Base-by-base conservation (phyloP, 2,888 invertebrate genomes). In the Pegoplata infirma region DNA sequence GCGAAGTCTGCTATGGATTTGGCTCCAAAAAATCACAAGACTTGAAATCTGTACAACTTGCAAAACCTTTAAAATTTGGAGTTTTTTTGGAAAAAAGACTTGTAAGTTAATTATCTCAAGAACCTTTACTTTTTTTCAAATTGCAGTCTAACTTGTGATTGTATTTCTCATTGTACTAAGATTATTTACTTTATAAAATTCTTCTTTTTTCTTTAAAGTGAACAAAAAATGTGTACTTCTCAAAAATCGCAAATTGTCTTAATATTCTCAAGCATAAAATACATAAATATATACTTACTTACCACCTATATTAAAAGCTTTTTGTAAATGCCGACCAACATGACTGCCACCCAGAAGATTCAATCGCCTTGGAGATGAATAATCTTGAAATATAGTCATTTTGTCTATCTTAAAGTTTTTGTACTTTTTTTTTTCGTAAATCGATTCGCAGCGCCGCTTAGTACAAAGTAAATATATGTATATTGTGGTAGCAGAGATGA, bases 301-400 rank as follows among this genome's bases (percentile, higher is more conserved):
- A 51, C 63, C 63, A 58, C 28, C 68, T 56, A 7, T 56, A 76
- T 63, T 49, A 49, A 75, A 63, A 76, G 68, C 75, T 76, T 76
- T 76, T 76, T 63, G 61, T 28, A 49, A 76, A 76, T 19, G 68
- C 75, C 75, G 75, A 69, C 75, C 75, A 68, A 69, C 75, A 76
- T 55, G 55, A 58, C 44, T 51, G 68, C 75, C 75, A 76, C 75
- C 75, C 75, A 76, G 75, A 76, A 76, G 56, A 76, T 40, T 12
- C 36, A 63, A 67, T 68, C 75, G 75, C 75, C 68, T 64, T 28
- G 49, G 49, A 75, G 68, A 76, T 76, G 63, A 69, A 69, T 63
- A 76, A 68, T 75, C 75, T 75, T 55, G 47, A 69, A 69, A 76
- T 76, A 69, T 63, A 76, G 75, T 76, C 61, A 76, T 76, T 76